A percentile compares a stretch with the other conserved stretches of the same genome.
phyloP scores from a whole-genome alignment of 2,888 invertebrate species.

The Pseudococcus viburni region DNA sequence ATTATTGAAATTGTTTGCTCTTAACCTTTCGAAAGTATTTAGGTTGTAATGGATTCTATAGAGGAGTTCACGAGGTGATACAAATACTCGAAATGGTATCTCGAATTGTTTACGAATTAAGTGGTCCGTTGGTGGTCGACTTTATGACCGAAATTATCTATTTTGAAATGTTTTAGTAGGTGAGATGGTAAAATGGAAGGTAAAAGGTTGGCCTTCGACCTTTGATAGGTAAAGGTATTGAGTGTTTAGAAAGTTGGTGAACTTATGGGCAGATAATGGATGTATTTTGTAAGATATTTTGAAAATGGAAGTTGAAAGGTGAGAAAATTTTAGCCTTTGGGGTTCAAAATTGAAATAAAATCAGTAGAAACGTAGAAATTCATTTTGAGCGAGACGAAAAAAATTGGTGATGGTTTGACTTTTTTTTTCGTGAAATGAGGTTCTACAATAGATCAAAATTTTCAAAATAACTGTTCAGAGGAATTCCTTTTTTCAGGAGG shows the following conservation, averaged over 20 bases:
- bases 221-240: too few relatives aligned
- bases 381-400: too few relatives aligned
- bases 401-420: too few relatives aligned
- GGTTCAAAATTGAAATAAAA: not conserved
- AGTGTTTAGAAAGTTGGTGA: not conserved
- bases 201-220: too few relatives aligned
- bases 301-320: not conserved
- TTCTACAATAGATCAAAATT: too few relatives aligned
- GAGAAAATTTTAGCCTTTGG: not conserved
- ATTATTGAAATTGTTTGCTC: not conserved
- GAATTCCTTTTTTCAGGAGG: too few relatives aligned
- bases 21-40: not conserved
- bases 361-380: too few relatives aligned
- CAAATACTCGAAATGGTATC: not conserved
- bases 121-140: not conserved
- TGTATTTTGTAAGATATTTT: not conserved
- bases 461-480: too few relatives aligned
- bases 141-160: too few relatives aligned
- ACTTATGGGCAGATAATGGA: not conserved
- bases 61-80: constrained; percentile 5
- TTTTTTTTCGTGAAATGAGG: too few relatives aligned
- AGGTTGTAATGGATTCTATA: not conserved
- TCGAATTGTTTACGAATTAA: not conserved
- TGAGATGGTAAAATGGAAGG: too few relatives aligned
- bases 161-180: too few relatives aligned